These are phyloP conservation scores for Meloe dianella DNA, from an alignment of 2,888 invertebrate species.

Conservation along the genomic window DNA sequence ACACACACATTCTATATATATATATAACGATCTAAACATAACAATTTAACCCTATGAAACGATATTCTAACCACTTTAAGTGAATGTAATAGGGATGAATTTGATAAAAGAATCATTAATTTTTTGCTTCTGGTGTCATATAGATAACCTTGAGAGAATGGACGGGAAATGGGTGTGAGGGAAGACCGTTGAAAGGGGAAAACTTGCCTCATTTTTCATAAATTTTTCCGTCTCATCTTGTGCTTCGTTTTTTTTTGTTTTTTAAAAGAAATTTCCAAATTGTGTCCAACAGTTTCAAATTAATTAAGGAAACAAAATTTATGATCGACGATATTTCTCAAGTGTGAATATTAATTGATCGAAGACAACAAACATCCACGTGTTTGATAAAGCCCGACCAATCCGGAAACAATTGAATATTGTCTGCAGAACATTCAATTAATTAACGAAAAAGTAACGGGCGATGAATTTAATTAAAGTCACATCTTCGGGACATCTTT, in stretches of 20 bases:
- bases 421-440: too few species aligned
- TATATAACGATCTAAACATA: background rate
- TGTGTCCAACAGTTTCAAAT: background rate
- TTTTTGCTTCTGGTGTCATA: background rate
- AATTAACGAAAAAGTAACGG: too few species aligned
- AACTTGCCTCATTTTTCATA: background rate
- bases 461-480: slow-evolving; percentile 24
- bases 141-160: background rate
- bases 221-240: background rate
- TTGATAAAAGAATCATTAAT: background rate
- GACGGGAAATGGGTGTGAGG: background rate
- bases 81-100: background rate
- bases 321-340: background rate
- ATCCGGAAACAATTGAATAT: too few species aligned
- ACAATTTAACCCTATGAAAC: slow-evolving; percentile 3
- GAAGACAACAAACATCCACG: background rate
- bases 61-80: slow-evolving; percentile 1
- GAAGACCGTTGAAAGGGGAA: too few species aligned
- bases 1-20: background rate
- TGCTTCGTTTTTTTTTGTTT: too few species aligned
- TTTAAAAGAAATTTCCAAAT: background rate
- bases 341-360: slow-evolving; percentile 7
- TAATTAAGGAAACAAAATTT: background rate
- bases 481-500: background rate
- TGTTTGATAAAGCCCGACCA: background rate